These are phyloP conservation scores for Tipula lateralis DNA, from an alignment of 2,888 invertebrate genomes.

Conservation along the genomic window DNA sequence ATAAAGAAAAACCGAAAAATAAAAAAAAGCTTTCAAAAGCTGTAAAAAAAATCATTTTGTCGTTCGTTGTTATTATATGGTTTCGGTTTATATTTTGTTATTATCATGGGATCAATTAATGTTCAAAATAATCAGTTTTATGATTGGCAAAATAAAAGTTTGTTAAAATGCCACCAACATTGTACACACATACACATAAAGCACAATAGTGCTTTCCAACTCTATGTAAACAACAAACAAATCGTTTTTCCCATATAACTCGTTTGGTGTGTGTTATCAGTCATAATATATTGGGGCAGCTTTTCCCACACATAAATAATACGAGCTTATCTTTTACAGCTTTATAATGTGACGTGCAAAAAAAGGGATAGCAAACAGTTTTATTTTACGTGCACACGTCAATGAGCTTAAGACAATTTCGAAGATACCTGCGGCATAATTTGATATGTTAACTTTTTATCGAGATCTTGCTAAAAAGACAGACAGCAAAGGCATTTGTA, in stretches of 20 bases:
- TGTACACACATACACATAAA: neutral
- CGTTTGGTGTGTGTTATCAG: neutral
- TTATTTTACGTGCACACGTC: too few relatives aligned
- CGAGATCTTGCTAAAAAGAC: too few relatives aligned
- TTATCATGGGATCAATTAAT: conserved; percentile 11
- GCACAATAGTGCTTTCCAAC: neutral
- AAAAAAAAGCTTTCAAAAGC: neutral
- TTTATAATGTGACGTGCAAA: neutral
- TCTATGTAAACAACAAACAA: neutral
- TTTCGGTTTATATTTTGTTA: neutral
- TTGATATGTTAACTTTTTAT: too few relatives aligned
- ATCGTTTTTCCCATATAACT: neutral
- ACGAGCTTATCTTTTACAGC: neutral
- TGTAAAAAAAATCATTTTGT: neutral
- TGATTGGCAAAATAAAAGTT: neutral
- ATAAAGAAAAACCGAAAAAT: neutral
- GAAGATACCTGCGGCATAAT: too few relatives aligned
- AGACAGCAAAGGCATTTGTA: too few relatives aligned
- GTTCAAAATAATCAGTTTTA: neutral
- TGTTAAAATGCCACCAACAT: neutral
- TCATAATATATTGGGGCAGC: neutral
- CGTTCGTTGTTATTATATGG: neutral
- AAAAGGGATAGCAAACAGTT: too few relatives aligned
- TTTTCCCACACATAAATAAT: too few relatives aligned
- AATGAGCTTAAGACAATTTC: too few relatives aligned